Percentiles rank a stretch among this genome's conserved stretches.
Evolutionary conservation across 2,797 vertebrate genomes (phyloP).

Genomic region (Hoplostethus atlanticus): DNA sequence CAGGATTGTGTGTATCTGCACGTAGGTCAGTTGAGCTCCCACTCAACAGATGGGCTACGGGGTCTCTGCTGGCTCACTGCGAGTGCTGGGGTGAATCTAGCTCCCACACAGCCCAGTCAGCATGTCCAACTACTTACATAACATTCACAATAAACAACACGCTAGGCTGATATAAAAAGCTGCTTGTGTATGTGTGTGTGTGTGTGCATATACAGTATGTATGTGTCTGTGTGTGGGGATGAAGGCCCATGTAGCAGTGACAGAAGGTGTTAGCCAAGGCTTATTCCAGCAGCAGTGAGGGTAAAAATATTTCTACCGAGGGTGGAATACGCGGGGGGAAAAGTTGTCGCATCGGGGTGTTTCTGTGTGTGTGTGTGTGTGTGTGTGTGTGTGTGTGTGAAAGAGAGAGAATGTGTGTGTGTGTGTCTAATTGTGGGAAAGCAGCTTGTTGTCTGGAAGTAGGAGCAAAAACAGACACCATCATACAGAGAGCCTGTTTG

Average conservation of each 20-base stretch:
- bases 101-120: constrained; percentile 55
- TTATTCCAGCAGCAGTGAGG: neutral
- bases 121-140: constrained; percentile 53
- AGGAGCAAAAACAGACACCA: neutral
- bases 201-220: constrained; percentile 7
- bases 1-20: neutral
- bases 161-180: neutral
- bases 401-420: neutral
- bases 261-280: neutral
- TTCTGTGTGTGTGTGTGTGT: constrained; percentile 5
- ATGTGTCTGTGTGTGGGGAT: neutral
- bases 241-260: neutral
- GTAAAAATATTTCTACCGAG: neutral
- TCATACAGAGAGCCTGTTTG: neutral
- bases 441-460: too few species aligned
- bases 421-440: neutral
- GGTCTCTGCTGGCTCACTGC: constrained; percentile 49
- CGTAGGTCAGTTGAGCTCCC: constrained; percentile 50
- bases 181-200: neutral
- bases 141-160: constrained; percentile 39
- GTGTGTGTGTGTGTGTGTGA: neutral
- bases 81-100: constrained; percentile 39
- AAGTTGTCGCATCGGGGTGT: neutral
- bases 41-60: constrained; percentile 60
- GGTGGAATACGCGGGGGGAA: neutral